These are phyloP conservation scores for Cotesia congregata DNA, from an alignment of 2,888 invertebrate species.

Conservation along the genomic window DNA sequence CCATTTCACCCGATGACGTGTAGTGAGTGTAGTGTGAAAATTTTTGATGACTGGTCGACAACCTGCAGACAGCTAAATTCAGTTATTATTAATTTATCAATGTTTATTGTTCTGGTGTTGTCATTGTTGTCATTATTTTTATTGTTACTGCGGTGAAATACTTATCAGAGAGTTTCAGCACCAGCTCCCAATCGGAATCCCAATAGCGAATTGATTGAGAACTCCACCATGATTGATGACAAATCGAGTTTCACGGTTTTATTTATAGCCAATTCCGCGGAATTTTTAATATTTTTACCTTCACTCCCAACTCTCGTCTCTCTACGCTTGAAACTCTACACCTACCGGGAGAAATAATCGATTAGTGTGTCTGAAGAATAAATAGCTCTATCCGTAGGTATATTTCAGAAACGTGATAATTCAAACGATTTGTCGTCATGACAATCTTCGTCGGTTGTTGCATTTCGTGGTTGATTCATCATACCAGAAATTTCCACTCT, in stretches of 20 bases:
- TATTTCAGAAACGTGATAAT: constrained; percentile 31
- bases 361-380: constrained; percentile 11
- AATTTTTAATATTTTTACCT: not conserved
- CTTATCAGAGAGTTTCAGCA: constrained; percentile 15
- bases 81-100: not conserved
- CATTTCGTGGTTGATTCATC: constrained; percentile 25
- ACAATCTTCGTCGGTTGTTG: constrained; percentile 27
- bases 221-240: constrained; percentile 37
- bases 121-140: too few species aligned
- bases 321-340: not conserved
- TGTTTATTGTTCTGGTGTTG: not conserved
- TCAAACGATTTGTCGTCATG: constrained; percentile 40
- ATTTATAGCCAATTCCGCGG: not conserved
- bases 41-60: constrained; percentile 21
- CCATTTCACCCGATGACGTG: not conserved
- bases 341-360: not conserved
- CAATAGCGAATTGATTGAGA: constrained; percentile 36
- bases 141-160: not conserved
- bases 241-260: constrained; percentile 28
- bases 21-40: constrained; percentile 5
- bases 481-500: constrained; percentile 18
- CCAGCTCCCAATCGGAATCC: too few species aligned
- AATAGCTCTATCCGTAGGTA: constrained; percentile 9
- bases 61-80: not conserved
- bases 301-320: constrained; percentile 2